These are phyloP conservation scores for Dynastes grantii DNA, from an alignment of 2,888 invertebrate species.

Conservation along the genomic window DNA sequence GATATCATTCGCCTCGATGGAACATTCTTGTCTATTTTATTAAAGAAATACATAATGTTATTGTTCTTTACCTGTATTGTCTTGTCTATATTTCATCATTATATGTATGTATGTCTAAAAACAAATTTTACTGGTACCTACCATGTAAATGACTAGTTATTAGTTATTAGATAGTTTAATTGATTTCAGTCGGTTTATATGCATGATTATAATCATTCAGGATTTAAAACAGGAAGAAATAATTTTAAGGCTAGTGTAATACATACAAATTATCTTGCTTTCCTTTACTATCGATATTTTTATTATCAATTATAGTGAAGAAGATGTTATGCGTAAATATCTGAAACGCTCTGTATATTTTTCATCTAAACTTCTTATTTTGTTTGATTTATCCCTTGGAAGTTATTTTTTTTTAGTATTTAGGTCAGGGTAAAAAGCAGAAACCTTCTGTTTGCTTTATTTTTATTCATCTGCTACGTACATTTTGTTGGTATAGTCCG, in stretches of 20 bases:
- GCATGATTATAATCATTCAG: neutral
- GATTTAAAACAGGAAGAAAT: constrained; percentile 6
- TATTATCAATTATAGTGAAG: neutral
- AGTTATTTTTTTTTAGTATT: no score
- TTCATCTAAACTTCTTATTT: no score
- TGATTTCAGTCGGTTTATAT: constrained; percentile 19
- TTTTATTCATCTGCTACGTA: no score
- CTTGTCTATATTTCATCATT: constrained; percentile 5
- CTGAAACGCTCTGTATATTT: no score
- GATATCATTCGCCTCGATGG: constrained; percentile 23
- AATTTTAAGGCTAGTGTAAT: constrained; percentile 33
- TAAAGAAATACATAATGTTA: constrained; percentile 3
- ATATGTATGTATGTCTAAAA: constrained; percentile 11
- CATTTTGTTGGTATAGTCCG: no score
- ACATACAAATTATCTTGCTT: neutral
- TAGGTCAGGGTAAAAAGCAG: no score
- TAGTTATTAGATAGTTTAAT: neutral
- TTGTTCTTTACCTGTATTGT: constrained; percentile 12
- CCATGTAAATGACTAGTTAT: neutral
- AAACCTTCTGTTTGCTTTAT: no score
- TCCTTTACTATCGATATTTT: neutral
- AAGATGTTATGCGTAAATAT: neutral
- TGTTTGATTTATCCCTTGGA: no score
- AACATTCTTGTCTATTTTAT: constrained; percentile 3
- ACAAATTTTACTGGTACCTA: constrained; percentile 8